phyloP scores from a whole-genome alignment of 2,797 vertebrate species.

The Diglossa cyanea region DNA sequence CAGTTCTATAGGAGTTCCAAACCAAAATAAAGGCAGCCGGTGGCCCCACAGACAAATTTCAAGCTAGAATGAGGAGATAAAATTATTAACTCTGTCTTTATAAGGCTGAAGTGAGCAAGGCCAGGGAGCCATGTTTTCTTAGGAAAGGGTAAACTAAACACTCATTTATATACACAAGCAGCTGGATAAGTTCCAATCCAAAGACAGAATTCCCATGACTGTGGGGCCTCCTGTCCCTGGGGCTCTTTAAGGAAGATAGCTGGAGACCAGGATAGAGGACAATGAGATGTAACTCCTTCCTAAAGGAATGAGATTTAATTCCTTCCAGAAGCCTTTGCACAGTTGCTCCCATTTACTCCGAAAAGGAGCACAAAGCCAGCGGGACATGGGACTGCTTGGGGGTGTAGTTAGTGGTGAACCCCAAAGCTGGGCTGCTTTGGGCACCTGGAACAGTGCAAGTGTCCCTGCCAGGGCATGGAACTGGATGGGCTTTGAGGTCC shows the following conservation, averaged over 20 bases:
- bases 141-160: not conserved
- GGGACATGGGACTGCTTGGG: not conserved
- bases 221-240: not conserved
- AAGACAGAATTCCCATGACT: not conserved
- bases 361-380: not conserved
- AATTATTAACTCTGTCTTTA: not conserved
- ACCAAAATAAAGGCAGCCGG: not conserved
- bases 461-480: not conserved
- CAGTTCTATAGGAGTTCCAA: not conserved
- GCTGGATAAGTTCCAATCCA: not conserved
- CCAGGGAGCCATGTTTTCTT: rapidly evolving
- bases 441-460: not conserved
- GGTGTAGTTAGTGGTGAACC: not conserved
- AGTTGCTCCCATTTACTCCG: rapidly evolving
- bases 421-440: not conserved
- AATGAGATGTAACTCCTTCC: rapidly evolving
- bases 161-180: not conserved
- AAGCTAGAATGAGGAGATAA: not conserved
- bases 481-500: not conserved
- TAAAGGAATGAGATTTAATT: rapidly evolving
- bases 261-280: rapidly evolving
- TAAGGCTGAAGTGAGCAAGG: not conserved
- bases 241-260: not conserved
- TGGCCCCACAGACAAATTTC: not conserved
- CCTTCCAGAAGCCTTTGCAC: not conserved